Evolutionary conservation across 2,113 vertebrate species (phyloP), one percentile per base, ranked within the genome.

Genomic region (Pseudorectes ferrugineus): DNA sequence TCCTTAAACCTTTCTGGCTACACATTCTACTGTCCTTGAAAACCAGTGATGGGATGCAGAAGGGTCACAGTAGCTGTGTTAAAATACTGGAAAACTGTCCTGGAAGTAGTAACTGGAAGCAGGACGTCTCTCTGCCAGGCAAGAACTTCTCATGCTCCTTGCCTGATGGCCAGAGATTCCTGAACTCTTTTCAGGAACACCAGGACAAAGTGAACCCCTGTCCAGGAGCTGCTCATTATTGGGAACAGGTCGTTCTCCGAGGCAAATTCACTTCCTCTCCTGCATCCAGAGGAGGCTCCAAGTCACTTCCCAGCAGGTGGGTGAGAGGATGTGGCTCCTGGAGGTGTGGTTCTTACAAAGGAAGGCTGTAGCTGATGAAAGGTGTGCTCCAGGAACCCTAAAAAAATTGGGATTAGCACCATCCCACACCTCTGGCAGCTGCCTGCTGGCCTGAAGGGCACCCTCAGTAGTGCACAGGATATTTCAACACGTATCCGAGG

Each of bases 21-120:
- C 35, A 59, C 33, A 10, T 24, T 15, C 16, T 23, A 7, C 14
- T 9, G 49, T 9, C 57, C 70, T 81, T 80, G 23, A 52, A 70
- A 55, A 45, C 1, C 2, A 8, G 36, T 1, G 5, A 55, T 57
- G n/a, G 10, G 24, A 73, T 28, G 17, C 3, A 1, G 1, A 38
- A 73, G 9, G 29, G 23, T 54, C 23, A 49, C 19, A 29, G 48
- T 0, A 85, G 49, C 61, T n/a, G 4, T 38, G 25, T n/a, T 61
- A 70, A 88, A 95, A 89, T n/a, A 54, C 54, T 23, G 54, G n/a
- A 63, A 92, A 77, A 58, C 42, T 23, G 7, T 59, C 38, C 54
- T 83, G 46, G 59, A 84, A 86, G n/a, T 11, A 28, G 6, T 40
- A 73, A 70, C 21, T 80, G 68, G 68, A 91, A 83, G 9, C 1